Percentiles rank a stretch among this genome's conserved stretches.
Evolutionary conservation across 2,888 invertebrate genomes (phyloP).

Genomic region (Chrysolina americana): DNA sequence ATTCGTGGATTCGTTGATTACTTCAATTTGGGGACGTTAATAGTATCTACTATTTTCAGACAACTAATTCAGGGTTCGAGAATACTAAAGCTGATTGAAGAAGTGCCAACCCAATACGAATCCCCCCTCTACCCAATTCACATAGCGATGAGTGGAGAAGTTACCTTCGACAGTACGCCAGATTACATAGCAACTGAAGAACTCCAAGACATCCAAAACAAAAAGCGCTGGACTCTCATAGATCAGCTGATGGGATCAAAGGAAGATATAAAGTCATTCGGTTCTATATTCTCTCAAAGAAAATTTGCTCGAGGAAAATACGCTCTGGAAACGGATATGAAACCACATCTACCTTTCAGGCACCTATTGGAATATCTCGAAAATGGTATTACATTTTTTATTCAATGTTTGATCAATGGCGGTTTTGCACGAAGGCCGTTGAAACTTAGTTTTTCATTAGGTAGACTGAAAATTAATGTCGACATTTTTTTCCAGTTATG

Average conservation of each 20-base stretch:
- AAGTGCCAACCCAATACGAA: conserved; percentile 76
- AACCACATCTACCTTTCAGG: conserved; percentile 52
- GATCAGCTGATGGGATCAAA: conserved; percentile 41
- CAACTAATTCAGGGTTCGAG: conserved; percentile 79
- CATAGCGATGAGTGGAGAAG: conserved; percentile 62
- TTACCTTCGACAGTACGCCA: conserved; percentile 47
- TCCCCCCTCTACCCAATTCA: conserved; percentile 68
- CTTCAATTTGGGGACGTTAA: no score
- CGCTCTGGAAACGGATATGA: conserved; percentile 53
- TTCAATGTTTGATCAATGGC: no score
- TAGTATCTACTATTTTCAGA: conserved; percentile 59
- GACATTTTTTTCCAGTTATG: no score
- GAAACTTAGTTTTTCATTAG: no score
- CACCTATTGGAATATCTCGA: conserved; percentile 49
- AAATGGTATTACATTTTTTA: conserved; percentile 12
- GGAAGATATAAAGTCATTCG: conserved; percentile 27
- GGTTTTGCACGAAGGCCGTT: no score
- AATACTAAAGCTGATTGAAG: conserved; percentile 75
- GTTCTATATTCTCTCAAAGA: conserved; percentile 48
- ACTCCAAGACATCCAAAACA: conserved; percentile 31
- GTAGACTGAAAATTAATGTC: no score
- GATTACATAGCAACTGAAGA: conserved; percentile 40
- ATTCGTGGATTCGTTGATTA: no score
- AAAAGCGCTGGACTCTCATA: conserved; percentile 36
- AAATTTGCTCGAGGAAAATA: conserved; percentile 57